Evolutionary conservation across 1,140 invertebrate species (phyloP).

Genomic region (Bombus superbus): DNA sequence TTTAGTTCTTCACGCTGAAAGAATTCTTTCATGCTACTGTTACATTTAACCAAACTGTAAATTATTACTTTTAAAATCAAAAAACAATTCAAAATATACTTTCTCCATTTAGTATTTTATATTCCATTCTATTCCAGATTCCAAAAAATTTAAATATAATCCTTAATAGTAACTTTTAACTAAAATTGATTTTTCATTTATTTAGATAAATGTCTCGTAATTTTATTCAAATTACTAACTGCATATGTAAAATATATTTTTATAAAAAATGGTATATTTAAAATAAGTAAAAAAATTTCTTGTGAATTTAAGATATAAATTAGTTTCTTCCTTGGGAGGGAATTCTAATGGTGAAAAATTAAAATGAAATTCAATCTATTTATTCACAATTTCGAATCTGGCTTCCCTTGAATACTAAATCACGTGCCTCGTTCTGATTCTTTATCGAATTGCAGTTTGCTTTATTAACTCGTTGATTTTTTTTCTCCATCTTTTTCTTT

Average conservation of each 20-base stretch:
- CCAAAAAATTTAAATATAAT: neutral
- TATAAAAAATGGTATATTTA: neutral
- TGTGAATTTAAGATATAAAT: neutral
- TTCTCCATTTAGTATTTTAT: neutral
- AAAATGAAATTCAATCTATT: slow-evolving; percentile 9
- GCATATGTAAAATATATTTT: neutral
- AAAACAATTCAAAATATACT: neutral
- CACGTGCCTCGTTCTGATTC: slow-evolving; percentile 57
- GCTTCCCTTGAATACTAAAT: slow-evolving; percentile 11
- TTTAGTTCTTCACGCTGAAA: slow-evolving; percentile 25
- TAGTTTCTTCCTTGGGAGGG: neutral
- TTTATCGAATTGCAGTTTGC: slow-evolving; percentile 35
- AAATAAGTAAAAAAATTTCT: neutral
- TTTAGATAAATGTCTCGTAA: neutral
- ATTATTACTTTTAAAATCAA: neutral
- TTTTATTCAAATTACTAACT: neutral
- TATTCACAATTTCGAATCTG: slow-evolving; percentile 9
- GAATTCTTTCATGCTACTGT: slow-evolving; percentile 24
- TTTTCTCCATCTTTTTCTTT: slow-evolving; percentile 49
- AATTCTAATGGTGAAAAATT: neutral
- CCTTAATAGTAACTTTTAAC: neutral
- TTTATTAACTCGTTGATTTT: slow-evolving; percentile 45
- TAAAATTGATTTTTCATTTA: neutral
- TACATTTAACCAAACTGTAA: neutral
- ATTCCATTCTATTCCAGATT: neutral